A percentile compares a stretch with the other conserved stretches of the same genome.
phyloP scores from a whole-genome alignment of 2,797 vertebrate genomes.

The Oreochromis mossambicus region DNA sequence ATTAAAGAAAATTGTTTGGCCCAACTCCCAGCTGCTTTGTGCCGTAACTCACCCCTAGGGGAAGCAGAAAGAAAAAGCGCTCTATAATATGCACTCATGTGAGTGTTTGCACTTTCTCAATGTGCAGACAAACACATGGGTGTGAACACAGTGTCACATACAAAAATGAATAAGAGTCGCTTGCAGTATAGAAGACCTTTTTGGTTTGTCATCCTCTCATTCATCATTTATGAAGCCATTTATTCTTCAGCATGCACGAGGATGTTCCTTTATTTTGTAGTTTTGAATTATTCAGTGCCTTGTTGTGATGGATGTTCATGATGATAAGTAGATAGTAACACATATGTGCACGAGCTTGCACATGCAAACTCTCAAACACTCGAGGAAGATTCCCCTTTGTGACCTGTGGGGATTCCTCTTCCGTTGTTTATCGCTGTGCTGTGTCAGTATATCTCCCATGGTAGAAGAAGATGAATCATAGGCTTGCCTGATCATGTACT shows the following conservation, averaged over 20 bases:
- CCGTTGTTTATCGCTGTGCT: slow-evolving; percentile 62
- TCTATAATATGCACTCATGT: slow-evolving; percentile 24
- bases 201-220: slow-evolving; percentile 27
- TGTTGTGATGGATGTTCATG: slow-evolving; percentile 55
- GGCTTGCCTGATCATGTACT: slow-evolving; percentile 67
- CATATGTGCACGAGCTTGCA: neutral
- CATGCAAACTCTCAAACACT: neutral
- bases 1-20: slow-evolving; percentile 48
- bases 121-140: neutral
- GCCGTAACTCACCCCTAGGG: slow-evolving; percentile 13
- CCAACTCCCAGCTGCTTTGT: slow-evolving; percentile 39
- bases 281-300: slow-evolving; percentile 68
- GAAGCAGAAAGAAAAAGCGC: neutral
- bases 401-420: slow-evolving; percentile 67
- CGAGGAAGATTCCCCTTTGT: slow-evolving; percentile 52
- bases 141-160: neutral
- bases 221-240: slow-evolving; percentile 60
- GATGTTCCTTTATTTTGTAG: slow-evolving; percentile 71
- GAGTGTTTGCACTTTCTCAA: neutral
- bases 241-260: slow-evolving; percentile 53
- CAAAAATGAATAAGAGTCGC: slow-evolving; percentile 10
- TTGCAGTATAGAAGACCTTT: neutral
- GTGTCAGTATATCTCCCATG: slow-evolving; percentile 40
- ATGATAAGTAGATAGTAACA: slow-evolving; percentile 47
- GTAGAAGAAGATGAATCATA: slow-evolving; percentile 48